These are phyloP conservation scores for Chaetorhynchus papuensis DNA, from an alignment of 2,113 vertebrate species.

Conservation along the genomic window DNA sequence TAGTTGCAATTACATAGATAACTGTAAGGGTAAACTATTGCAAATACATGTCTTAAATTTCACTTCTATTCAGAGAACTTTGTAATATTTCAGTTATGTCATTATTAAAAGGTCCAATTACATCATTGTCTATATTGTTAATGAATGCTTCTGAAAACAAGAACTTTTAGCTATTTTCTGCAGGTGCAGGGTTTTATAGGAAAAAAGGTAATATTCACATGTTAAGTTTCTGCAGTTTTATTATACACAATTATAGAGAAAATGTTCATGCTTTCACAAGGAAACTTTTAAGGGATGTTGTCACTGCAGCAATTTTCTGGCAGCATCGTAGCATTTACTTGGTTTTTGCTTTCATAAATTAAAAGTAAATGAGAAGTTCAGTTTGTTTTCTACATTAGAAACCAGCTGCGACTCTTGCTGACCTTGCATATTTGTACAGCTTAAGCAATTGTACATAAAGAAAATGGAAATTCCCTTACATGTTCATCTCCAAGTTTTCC, in stretches of 20 bases:
- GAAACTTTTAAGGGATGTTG: conserved; percentile 63
- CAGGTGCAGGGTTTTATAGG: conserved; percentile 72
- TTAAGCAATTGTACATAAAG: conserved; percentile 64
- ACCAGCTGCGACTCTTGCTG: conserved; percentile 66
- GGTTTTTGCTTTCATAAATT: conserved; percentile 40
- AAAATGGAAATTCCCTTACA: conserved; percentile 62
- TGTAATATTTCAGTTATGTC: conserved; percentile 55
- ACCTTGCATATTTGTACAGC: conserved; percentile 57
- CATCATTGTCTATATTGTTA: conserved; percentile 58
- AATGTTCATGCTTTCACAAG: conserved; percentile 37
- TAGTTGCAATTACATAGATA: conserved; percentile 65
- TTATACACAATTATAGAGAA: not conserved
- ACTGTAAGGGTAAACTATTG: conserved; percentile 67
- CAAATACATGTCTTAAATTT: conserved; percentile 67
- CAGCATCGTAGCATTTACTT: conserved; percentile 50
- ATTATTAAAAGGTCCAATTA: conserved; percentile 60
- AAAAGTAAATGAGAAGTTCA: conserved; percentile 71
- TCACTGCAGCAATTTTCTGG: conserved; percentile 60
- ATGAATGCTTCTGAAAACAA: conserved; percentile 48
- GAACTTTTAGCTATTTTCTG: conserved; percentile 60
- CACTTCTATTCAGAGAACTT: conserved; percentile 62
- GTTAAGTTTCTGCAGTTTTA: conserved; percentile 48
- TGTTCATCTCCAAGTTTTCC: conserved; percentile 62
- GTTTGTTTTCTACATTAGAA: conserved; percentile 66
- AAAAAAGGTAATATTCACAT: conserved; percentile 23